Evolutionary conservation across 2,888 invertebrate genomes (phyloP), one percentile per base, ranked within the genome.

Genomic region (Branchellion lobata): DNA sequence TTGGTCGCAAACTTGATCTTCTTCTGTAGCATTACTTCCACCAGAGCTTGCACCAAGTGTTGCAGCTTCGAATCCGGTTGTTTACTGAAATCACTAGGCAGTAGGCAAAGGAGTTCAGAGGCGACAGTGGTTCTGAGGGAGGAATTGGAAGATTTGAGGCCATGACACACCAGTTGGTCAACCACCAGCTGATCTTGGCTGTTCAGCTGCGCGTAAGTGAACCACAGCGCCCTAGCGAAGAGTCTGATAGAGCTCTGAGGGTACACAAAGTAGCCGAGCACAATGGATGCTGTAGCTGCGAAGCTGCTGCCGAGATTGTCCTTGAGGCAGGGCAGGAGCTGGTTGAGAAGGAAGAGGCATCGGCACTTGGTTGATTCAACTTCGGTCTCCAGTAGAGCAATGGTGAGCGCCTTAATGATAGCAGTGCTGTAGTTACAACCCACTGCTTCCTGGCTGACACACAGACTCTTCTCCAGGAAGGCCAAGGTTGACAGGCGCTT

Each of bases 221-320:
- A 11, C 75, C 75, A 75, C 11, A 53, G 29, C 29, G 40, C 18
- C n/a, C 5, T 27, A 11, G 75, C 75, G 18, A 51, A 53, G 8
- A 27, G 24, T 47, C n/a, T 51, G 31, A 75, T 53, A 53, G 24
- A 14, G 27, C n/a, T 33, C 29, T 51, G 40, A 5, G 75, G 33
- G 29, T 53, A 31, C 24, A 75, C 53, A 18, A 75, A 75, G 24
- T 75, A 40, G n/a, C 29, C 31, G 24, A 75, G 31, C 33, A 75
- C 27, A 24, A 75, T 51, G 21, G 75, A 53, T 21, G 51, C 24
- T 2, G 53, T 53, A 2, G n/a, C 14, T 27, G 53, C n/a, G 1
- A 31, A 24, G 27, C 53, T 51, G 1, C 51, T 24, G 31, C 24
- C 33, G 18, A 75, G 11, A 75, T 75, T 33, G 24, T 14, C 51